Evolutionary conservation across 2,113 vertebrate species (phyloP).

Genomic region (Leiothrix lutea): DNA sequence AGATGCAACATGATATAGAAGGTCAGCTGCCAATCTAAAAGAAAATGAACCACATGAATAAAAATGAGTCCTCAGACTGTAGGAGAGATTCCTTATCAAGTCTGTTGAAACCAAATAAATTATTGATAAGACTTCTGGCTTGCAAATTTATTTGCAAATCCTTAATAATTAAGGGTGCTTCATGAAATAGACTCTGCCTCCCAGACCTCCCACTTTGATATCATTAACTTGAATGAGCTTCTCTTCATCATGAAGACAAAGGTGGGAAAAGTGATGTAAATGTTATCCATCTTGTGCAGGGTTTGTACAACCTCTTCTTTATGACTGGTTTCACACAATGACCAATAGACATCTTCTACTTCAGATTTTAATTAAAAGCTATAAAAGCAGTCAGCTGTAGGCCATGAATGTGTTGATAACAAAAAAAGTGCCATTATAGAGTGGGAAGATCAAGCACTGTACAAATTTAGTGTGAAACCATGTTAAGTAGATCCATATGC

Average conservation of each 20-base stretch:
- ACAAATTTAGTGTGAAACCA: conserved; percentile 71
- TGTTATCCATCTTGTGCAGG: conserved; percentile 59
- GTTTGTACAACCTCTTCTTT: conserved; percentile 57
- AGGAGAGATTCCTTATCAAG: not conserved
- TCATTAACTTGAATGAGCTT: conserved; percentile 67
- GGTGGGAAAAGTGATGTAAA: conserved; percentile 59
- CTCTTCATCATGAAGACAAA: conserved; percentile 64
- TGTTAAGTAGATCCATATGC: conserved; percentile 72
- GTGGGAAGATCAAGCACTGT: conserved; percentile 70
- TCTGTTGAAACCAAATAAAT: conserved; percentile 4
- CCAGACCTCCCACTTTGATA: conserved; percentile 57
- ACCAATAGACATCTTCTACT: conserved; percentile 74
- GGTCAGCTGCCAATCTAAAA: not conserved
- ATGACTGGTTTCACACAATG: conserved; percentile 62
- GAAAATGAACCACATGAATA: not conserved
- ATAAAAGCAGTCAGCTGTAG: conserved; percentile 79
- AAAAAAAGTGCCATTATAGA: conserved; percentile 56
- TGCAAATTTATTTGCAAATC: conserved; percentile 31
- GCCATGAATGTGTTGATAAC: conserved; percentile 69
- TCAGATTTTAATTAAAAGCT: conserved; percentile 80
- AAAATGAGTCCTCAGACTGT: not conserved
- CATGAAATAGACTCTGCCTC: conserved; percentile 49
- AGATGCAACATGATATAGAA: not conserved
- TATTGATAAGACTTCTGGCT: not conserved
- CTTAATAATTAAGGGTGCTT: conserved; percentile 14